Percentiles rank a stretch among this genome's conserved stretches.
Evolutionary conservation across 2,797 vertebrate species (phyloP).

Genomic region (Tragelaphus eurycerus): DNA sequence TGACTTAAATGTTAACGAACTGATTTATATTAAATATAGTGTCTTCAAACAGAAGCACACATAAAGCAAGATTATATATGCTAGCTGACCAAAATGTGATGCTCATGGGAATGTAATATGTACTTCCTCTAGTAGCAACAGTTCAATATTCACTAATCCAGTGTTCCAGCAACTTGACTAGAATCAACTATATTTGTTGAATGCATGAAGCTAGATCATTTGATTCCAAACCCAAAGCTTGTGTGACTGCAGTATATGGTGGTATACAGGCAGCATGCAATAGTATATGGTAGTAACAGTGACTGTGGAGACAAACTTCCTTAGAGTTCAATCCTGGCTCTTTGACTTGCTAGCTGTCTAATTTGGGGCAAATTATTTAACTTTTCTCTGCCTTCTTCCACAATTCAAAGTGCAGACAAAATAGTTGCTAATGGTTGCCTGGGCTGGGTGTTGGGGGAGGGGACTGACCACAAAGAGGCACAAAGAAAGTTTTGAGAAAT

Average conservation of each 20-base stretch:
- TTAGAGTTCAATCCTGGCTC: not conserved
- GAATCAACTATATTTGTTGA: not conserved
- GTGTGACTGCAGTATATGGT: not conserved
- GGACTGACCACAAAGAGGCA: not conserved
- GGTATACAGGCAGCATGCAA: not conserved
- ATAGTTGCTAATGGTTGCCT: not conserved
- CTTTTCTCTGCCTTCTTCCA: not conserved
- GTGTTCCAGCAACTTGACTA: not conserved
- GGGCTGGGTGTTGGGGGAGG: not conserved
- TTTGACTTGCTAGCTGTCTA: not conserved
- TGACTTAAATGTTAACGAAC: not conserved
- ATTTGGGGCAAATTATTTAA: not conserved
- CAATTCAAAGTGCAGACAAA: slow-evolving; percentile 27
- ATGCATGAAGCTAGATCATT: not conserved
- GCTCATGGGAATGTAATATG: not conserved
- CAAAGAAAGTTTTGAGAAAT: not conserved
- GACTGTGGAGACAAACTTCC: not conserved
- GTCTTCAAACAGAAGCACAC: not conserved
- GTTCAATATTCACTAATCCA: not conserved
- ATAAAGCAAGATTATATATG: not conserved
- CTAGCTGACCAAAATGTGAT: not conserved
- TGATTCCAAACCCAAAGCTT: slow-evolving; percentile 28
- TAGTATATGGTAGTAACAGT: not conserved
- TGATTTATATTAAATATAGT: not conserved
- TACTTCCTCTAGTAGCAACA: not conserved